These are phyloP conservation scores for Nymphalis urticae DNA, from an alignment of 2,888 invertebrate species.

Conservation along the genomic window DNA sequence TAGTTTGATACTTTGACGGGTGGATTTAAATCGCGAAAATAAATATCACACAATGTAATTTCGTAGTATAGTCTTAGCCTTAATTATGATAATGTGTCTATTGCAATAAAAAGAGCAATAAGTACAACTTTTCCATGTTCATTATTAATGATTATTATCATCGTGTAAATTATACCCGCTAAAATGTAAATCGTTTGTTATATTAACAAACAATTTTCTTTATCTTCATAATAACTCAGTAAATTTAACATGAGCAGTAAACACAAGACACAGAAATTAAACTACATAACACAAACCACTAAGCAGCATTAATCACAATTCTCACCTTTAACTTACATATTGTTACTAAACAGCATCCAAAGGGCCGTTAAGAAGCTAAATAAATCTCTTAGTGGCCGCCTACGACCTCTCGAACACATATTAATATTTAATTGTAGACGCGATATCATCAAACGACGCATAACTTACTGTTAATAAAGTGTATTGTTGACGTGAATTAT, in stretches of 20 bases:
- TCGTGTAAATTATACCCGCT: neutral
- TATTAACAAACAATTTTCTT: neutral
- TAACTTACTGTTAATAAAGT: slow-evolving; percentile 79
- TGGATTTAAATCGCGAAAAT: no score
- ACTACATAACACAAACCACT: slow-evolving; percentile 20
- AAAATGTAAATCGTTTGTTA: neutral
- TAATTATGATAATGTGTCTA: no score
- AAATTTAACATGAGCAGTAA: slow-evolving; percentile 15
- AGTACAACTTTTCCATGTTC: no score
- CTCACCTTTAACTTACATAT: slow-evolving; percentile 57
- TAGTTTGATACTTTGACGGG: no score
- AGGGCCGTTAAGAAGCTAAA: slow-evolving; percentile 49
- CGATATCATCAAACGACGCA: slow-evolving; percentile 74
- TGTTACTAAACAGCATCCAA: slow-evolving; percentile 54
- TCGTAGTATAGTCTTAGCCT: no score
- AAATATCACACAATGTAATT: no score
- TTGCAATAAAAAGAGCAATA: no score
- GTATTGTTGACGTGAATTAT: slow-evolving; percentile 80
- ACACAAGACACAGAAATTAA: slow-evolving; percentile 23
- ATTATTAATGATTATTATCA: neutral
- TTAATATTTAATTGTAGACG: slow-evolving; percentile 80
- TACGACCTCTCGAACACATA: slow-evolving; percentile 68
- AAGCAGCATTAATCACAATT: slow-evolving; percentile 47
- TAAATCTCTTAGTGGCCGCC: slow-evolving; percentile 63
- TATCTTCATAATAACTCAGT: slow-evolving; percentile 12